Evolutionary conservation across 2,888 invertebrate genomes (phyloP), one percentile per base, ranked within the genome.

Genomic region (Unio pictorum): DNA sequence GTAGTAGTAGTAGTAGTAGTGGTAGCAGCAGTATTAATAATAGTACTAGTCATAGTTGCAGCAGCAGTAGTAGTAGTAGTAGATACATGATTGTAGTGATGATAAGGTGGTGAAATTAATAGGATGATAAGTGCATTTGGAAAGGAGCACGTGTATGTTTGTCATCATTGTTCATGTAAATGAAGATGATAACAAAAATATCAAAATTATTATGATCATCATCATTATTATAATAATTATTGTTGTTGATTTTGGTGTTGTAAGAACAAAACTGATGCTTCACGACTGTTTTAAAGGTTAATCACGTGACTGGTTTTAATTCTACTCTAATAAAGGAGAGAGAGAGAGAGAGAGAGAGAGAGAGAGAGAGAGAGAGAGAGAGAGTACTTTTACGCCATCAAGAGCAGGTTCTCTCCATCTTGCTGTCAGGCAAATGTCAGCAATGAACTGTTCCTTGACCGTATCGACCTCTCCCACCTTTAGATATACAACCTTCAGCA

Each of bases 401-500:
- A 88, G 81, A 6, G 77, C 63, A 1, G 85, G 83, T 74, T 89
- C 89, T 45, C 86, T 71, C 89, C 89, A 89, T 71, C 86, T 82
- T 17, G 86, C 87, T 74, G 87, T 85, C 30, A 89, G 80, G 73
- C 86, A 85, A 3, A 88, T 82, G 64, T 88, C 88, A 4, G 87
- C 88, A 57, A 79, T 76, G 69, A 86, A 89, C 56, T 85, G 82
- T 73, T 89, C 89, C 68, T 88, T 87, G n/a, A 88, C 78, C 11
- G 89, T 89, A 72, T 88, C 86, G n/a, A 89, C 88, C 66, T 88
- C 87, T n/a, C 86, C 86, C 58, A 89, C 80, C 73, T 89, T 89
- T 57, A 88, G 79, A 72, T 88, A 88, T 1, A 87, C 85, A 8
- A 84, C 81, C 62, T 86, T 79, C 8, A 87, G 76, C 66, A 78